Conservation (phyloP, 2,888 invertebrate genomes). For the Liopterus haemorrhoidalis region DNA sequence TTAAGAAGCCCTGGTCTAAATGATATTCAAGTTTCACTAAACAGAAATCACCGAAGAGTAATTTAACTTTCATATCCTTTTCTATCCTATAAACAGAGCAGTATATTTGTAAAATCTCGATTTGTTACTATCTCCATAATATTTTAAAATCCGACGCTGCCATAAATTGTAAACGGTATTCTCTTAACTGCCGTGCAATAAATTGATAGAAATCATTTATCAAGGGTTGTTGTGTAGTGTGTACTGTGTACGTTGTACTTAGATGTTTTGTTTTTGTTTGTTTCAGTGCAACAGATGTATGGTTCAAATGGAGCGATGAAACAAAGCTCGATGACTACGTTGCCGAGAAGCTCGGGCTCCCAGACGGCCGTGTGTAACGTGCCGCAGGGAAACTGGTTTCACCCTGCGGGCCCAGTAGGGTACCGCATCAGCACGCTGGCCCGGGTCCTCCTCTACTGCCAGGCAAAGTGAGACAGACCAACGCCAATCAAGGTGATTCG, state of each 20-base stretch:
- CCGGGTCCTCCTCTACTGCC: constrained; percentile 69
- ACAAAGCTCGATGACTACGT: constrained; percentile 53
- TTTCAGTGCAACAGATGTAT: constrained; percentile 68
- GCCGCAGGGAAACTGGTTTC: constrained; percentile 94
- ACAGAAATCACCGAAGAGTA: too few relatives aligned
- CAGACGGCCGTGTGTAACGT: constrained; percentile 56
- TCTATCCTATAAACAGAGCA: too few relatives aligned
- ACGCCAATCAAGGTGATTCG: constrained; percentile 41
- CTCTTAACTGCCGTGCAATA: too few relatives aligned
- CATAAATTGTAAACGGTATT: too few relatives aligned
- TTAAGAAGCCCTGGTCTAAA: too few relatives aligned
- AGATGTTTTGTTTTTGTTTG: constrained; percentile 9
- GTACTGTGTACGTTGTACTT: not conserved
- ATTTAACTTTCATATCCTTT: too few relatives aligned
- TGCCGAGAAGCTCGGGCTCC: constrained; percentile 44
- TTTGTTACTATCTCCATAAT: too few relatives aligned
- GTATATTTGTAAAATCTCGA: too few relatives aligned
- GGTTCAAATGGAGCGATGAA: constrained; percentile 65
- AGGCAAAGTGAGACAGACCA: constrained; percentile 59
- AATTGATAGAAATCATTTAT: too few relatives aligned
- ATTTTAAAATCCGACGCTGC: too few relatives aligned
- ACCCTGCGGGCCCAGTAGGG: constrained; percentile 78
- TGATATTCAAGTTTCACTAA: too few relatives aligned
- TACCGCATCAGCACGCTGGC: constrained; percentile 52
- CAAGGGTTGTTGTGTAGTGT: constrained; percentile 7